Evolutionary conservation across 1,140 invertebrate genomes (phyloP).

Genomic region (Drosophila murphyi): DNA sequence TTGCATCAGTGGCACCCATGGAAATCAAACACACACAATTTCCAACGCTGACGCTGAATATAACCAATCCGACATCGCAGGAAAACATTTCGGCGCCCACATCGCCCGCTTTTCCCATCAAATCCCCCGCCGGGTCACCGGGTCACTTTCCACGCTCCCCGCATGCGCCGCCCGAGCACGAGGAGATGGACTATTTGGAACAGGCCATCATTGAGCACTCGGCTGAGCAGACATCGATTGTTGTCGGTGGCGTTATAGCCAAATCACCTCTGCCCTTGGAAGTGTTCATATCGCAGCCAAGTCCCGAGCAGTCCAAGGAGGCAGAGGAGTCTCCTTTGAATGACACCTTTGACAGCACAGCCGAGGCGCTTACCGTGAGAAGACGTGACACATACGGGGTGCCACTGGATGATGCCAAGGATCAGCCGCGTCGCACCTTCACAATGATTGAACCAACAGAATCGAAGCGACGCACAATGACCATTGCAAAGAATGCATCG

Average conservation of each 20-base stretch:
- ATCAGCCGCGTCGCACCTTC: conserved; percentile 42
- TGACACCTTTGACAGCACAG: conserved; percentile 45
- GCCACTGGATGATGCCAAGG: neutral
- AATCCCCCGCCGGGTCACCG: conserved; percentile 28
- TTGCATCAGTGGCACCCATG: neutral
- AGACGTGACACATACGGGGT: conserved; percentile 29
- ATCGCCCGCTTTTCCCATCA: conserved; percentile 71
- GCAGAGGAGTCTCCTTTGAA: conserved; percentile 17
- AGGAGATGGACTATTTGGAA: conserved; percentile 61
- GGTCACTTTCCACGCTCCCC: conserved; percentile 70
- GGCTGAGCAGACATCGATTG: conserved; percentile 20
- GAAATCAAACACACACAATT: neutral
- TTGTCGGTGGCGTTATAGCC: conserved; percentile 43
- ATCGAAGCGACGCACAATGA: conserved; percentile 43
- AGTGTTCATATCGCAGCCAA: conserved; percentile 43
- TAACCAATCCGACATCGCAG: neutral
- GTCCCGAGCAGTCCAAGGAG: conserved; percentile 32
- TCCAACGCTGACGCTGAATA: conserved; percentile 24
- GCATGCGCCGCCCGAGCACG: conserved; percentile 39
- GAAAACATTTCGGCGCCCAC: conserved; percentile 25
- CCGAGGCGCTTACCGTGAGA: neutral
- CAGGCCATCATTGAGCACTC: conserved; percentile 44
- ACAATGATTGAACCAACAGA: conserved; percentile 1
- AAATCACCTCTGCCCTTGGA: conserved; percentile 46
- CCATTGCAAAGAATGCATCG: conserved; percentile 21